phyloP scores from a whole-genome alignment of 2,888 invertebrate genomes.

The Chrysodeixis includens region DNA sequence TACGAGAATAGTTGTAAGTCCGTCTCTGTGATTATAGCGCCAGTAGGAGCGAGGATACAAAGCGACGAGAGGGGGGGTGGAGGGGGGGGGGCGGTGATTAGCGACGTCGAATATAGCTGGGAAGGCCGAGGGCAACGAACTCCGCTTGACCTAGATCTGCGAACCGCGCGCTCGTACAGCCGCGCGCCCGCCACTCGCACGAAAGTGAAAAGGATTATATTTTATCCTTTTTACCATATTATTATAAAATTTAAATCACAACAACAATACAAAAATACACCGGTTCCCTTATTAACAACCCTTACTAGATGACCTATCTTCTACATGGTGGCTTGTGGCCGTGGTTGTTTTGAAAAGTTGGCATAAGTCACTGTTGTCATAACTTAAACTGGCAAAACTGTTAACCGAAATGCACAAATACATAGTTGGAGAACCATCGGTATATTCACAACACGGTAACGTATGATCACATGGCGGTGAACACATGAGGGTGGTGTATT shows the following conservation, averaged over 20 bases:
- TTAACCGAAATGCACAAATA: constrained; percentile 31
- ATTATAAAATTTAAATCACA: constrained; percentile 9
- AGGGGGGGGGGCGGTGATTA: constrained; percentile 75
- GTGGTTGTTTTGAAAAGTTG: neutral
- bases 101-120: constrained; percentile 87
- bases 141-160: constrained; percentile 87
- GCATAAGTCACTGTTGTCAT: constrained; percentile 37
- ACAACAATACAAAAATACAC: neutral
- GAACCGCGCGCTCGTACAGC: constrained; percentile 60
- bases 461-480: constrained; percentile 33
- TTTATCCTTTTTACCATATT: constrained; percentile 59
- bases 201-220: constrained; percentile 86
- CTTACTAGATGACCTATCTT: too few relatives aligned
- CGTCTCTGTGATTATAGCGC: constrained; percentile 67
- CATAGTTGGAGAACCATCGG: constrained; percentile 43
- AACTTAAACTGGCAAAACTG: constrained; percentile 49
- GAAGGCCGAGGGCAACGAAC: constrained; percentile 89
- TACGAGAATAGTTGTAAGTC: constrained; percentile 55
- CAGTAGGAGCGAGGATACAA: constrained; percentile 59
- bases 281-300: neutral
- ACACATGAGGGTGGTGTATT: constrained; percentile 43
- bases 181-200: constrained; percentile 65
- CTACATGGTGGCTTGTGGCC: too few relatives aligned
- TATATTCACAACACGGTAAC: constrained; percentile 59
- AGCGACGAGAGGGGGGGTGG: constrained; percentile 47